Conservation (phyloP, 2,888 invertebrate species). For the Amphipyra berbera region DNA sequence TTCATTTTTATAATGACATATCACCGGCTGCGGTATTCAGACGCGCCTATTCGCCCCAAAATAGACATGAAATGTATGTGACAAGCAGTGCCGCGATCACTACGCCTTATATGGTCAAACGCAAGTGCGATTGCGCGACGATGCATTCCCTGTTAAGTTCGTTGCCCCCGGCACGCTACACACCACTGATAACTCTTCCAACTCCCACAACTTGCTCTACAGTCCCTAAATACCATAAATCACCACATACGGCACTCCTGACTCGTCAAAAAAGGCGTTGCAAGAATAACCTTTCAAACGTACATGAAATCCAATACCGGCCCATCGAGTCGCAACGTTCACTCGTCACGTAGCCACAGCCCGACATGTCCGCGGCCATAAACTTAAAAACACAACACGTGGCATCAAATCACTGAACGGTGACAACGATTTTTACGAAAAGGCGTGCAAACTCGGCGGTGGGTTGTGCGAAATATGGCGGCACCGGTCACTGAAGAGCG, state of each 20-base stretch:
- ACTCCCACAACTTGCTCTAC: slow-evolving; percentile 49
- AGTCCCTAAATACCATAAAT: slow-evolving; percentile 52
- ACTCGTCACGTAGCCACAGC: slow-evolving; percentile 56
- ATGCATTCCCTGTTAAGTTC: slow-evolving; percentile 82
- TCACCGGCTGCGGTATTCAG: slow-evolving; percentile 59
- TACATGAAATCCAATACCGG: slow-evolving; percentile 88
- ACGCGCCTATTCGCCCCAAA: slow-evolving; percentile 71
- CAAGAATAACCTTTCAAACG: slow-evolving; percentile 82
- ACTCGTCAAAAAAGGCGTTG: slow-evolving; percentile 87
- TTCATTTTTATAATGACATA: slow-evolving; percentile 55
- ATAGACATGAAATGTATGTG: slow-evolving; percentile 78
- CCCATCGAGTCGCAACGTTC: slow-evolving; percentile 58
- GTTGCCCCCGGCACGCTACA: slow-evolving; percentile 79
- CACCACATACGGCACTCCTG: slow-evolving; percentile 54
- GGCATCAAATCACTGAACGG: slow-evolving; percentile 88
- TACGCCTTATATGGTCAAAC: slow-evolving; percentile 88
- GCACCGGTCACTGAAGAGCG: slow-evolving; percentile 83
- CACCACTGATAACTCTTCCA: slow-evolving; percentile 70
- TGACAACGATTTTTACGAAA: slow-evolving; percentile 85
- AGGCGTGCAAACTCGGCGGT: slow-evolving; percentile 86
- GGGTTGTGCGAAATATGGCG: slow-evolving; percentile 89
- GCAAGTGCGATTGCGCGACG: slow-evolving; percentile 86
- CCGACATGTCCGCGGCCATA: slow-evolving; percentile 55
- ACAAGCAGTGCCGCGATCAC: slow-evolving; percentile 73
- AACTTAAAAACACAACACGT: slow-evolving; percentile 83